Conservation (phyloP, 2,888 invertebrate species). For the Pachycephus smyrnensis region DNA sequence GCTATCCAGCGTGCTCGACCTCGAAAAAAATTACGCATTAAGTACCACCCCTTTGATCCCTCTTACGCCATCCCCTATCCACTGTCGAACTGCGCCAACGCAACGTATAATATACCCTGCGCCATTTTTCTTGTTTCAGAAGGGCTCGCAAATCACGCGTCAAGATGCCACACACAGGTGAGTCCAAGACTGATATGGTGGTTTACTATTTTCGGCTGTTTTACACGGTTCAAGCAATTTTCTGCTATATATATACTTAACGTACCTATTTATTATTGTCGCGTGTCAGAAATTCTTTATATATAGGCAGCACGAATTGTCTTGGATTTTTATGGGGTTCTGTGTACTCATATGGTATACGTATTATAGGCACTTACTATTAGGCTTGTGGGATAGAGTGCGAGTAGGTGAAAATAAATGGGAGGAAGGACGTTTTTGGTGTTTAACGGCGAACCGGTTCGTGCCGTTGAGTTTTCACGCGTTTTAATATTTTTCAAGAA, state of each 20-base stretch:
- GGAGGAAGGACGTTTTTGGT: neutral
- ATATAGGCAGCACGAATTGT: neutral
- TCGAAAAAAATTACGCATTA: slow-evolving; percentile 10
- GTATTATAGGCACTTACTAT: neutral
- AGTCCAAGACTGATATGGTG: slow-evolving; percentile 20
- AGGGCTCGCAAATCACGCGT: slow-evolving; percentile 27
- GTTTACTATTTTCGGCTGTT: neutral
- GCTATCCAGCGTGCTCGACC: neutral
- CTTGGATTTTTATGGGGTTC: neutral
- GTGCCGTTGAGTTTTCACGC: neutral
- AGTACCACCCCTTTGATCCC: neutral
- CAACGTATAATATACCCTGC: neutral
- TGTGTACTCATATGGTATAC: neutral
- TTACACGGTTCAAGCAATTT: neutral
- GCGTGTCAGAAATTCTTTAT: neutral
- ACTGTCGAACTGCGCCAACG: neutral
- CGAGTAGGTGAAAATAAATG: neutral
- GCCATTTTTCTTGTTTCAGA: slow-evolving; percentile 47
- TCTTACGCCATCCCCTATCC: neutral
- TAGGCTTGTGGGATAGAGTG: neutral
- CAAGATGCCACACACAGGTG: slow-evolving; percentile 45
- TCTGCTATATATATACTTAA: neutral
- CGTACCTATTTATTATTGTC: neutral
- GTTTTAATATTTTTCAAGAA: neutral
- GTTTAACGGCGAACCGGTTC: neutral